These are phyloP conservation scores for Gerosis bhagava DNA, from an alignment of 2,888 invertebrate species.

Conservation along the genomic window DNA sequence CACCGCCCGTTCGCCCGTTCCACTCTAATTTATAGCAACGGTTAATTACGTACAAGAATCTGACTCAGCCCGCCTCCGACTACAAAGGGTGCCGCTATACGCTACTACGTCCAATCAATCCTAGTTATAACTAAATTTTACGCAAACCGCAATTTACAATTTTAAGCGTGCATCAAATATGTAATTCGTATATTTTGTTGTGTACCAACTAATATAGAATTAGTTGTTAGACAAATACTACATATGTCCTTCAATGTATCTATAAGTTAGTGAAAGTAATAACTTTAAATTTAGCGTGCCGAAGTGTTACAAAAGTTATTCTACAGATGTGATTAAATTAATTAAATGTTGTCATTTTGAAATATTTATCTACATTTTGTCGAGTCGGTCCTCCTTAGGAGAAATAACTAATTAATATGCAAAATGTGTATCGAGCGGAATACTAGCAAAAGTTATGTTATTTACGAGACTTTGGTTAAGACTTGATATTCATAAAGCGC, in stretches of 20 bases:
- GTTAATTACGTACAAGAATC: slow-evolving; percentile 74
- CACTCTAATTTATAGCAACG: slow-evolving; percentile 69
- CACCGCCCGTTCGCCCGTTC: slow-evolving; percentile 31
- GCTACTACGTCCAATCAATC: slow-evolving; percentile 38
- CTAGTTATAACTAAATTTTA: slow-evolving; percentile 20
- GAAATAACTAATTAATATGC: slow-evolving; percentile 66
- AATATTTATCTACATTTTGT: slow-evolving; percentile 28
- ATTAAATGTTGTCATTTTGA: slow-evolving; percentile 25
- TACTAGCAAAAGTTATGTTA: slow-evolving; percentile 71
- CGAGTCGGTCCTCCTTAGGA: slow-evolving; percentile 16
- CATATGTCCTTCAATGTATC: no score
- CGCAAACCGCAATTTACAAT: not conserved
- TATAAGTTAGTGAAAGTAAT: slow-evolving; percentile 16
- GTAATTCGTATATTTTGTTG: slow-evolving; percentile 1
- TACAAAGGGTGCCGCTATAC: slow-evolving; percentile 39
- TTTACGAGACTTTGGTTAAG: slow-evolving; percentile 71
- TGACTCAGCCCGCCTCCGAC: slow-evolving; percentile 50
- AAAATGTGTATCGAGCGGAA: slow-evolving; percentile 69
- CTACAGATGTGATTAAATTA: slow-evolving; percentile 21
- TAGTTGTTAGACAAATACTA: no score
- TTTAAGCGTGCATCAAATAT: not conserved
- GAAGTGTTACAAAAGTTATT: slow-evolving; percentile 23
- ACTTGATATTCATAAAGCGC: slow-evolving; percentile 79
- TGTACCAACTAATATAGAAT: no score
- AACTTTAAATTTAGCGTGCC: slow-evolving; percentile 12